Base-by-base conservation (phyloP, 2,888 invertebrate genomes). In the Mylabris sibirica region DNA sequence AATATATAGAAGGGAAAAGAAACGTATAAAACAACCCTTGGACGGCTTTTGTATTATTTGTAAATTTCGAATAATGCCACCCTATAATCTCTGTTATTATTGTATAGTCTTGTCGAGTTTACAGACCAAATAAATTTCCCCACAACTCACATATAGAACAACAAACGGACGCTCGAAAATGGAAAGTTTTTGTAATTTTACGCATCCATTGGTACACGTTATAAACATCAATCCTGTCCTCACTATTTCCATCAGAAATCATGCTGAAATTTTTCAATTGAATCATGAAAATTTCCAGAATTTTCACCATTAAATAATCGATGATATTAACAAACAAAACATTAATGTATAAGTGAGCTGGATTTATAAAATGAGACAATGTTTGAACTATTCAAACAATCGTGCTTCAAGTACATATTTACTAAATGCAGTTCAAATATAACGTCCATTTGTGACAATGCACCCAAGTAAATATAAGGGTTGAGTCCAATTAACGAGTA, bases 41-140 rank as follows among this genome's bases (percentile, higher is more conserved):
- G 63, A 60, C 66, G 65, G 30, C 35, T 59, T 67, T 62, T 61
- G 67, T 72, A 62, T 63, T 68, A 67, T 41, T 44, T 71, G 69
- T 64, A 63, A 73, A 69, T 65, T 30, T 53, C 59, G 65, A 68
- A 68, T 66, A 68, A 68, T 66, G 66, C 61, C 44, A 44, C 17
- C 64, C 26, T 63, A 66, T 70, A 70, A 68, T 71, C 65, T 49
- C 49, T 57, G 59, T 59, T 65, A 60, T 26, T 57, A 60, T 26
- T 57, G 26, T 44, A 41, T 60, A 41, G 35, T 60, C 60, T 30
- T 44, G 17, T 14, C 26, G 30, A 22, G n/a, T 12, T 44, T 5
- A 53, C 30, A 61, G 26, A 35, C 24, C 34, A 67, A 44, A 67
- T 67, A 67, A 67, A 62, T 49, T 66, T 44, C 38, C 20, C 26